Evolutionary conservation across 2,888 invertebrate genomes (phyloP), one percentile per base, ranked within the genome.

Genomic region (Agrotis clavis): DNA sequence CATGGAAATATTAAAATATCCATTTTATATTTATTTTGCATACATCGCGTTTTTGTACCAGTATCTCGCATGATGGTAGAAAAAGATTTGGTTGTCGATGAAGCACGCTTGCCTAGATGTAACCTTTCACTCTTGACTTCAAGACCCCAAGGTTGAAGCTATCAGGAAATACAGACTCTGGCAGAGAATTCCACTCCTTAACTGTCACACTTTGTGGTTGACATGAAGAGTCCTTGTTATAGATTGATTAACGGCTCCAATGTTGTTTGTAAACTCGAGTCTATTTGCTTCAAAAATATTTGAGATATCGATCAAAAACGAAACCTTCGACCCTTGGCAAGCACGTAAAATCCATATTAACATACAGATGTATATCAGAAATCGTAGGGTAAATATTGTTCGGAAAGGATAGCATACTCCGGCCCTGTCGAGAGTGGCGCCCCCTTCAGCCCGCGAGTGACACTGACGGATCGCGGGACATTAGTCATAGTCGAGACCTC

Each of bases 381-480:
- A 90, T 88, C 92, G 92, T 89, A 89, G 92, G 92, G 94, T 93
- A 94, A 95, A 95, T 94, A 93, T 94, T 94, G 94, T 94, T 93
- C 88, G 90, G 90, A 94, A 94, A 95, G 94, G 93, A 94, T 93
- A 92, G 90, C 75, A 90, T 86, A 90, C 91, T 94, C 92, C 94
- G 94, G 89, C 94, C 94, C 96, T 95, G 95, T 92, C 88, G 90
- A 92, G 88, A 91, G 91, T 92, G 90, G 93, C 92, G 92, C 93
- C 93, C 94, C 93, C 93, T 90, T 90, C 91, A 90, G 88, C 91
- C 94, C 94, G 92, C 93, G 93, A 94, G 92, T 95, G 97, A 97
- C 97, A 97, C 97, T 97, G 97, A 97, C 97, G 97, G 97, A 97
- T 97, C 97, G 97, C 93, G 95, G 93, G 92, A 95, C 96, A 97